Evolutionary conservation across 1,140 invertebrate species (phyloP).

Genomic region (Musca domestica): DNA sequence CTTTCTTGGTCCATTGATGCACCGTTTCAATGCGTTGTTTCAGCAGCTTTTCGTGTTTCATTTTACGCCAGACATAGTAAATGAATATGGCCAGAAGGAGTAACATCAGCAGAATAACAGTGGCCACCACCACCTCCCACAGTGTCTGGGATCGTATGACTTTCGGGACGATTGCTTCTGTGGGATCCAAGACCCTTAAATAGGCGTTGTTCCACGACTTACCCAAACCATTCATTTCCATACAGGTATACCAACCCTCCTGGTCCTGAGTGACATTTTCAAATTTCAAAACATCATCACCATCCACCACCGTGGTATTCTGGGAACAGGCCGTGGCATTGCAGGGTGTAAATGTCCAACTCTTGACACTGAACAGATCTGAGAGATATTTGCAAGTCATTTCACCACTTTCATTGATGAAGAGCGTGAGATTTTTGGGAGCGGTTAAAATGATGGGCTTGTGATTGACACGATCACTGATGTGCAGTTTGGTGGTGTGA

Average conservation of each 20-base stretch:
- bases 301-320: conserved; percentile 27
- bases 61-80: conserved; percentile 59
- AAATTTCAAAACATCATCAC: conserved; percentile 60
- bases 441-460: conserved; percentile 40
- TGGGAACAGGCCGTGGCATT: conserved; percentile 19
- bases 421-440: conserved; percentile 39
- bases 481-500: conserved; percentile 62
- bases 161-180: conserved; percentile 26
- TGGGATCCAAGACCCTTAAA: conserved; percentile 72
- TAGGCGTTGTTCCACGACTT: conserved; percentile 77
- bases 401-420: conserved; percentile 37
- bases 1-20: conserved; percentile 84
- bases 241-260: conserved; percentile 91
- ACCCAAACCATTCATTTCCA: conserved; percentile 83
- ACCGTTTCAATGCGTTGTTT: conserved; percentile 77
- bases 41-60: conserved; percentile 61
- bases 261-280: conserved; percentile 81
- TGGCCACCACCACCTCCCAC: conserved; percentile 27
- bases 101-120: conserved; percentile 29
- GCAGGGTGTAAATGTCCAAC: conserved; percentile 39
- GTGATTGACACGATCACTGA: conserved; percentile 49
- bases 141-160: conserved; percentile 28
- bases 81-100: conserved; percentile 44
- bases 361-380: conserved; percentile 42
- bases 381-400: conserved; percentile 47